These are phyloP conservation scores for Cyrtorhinus lividipennis DNA, from an alignment of 1,140 invertebrate species.

Conservation along the genomic window DNA sequence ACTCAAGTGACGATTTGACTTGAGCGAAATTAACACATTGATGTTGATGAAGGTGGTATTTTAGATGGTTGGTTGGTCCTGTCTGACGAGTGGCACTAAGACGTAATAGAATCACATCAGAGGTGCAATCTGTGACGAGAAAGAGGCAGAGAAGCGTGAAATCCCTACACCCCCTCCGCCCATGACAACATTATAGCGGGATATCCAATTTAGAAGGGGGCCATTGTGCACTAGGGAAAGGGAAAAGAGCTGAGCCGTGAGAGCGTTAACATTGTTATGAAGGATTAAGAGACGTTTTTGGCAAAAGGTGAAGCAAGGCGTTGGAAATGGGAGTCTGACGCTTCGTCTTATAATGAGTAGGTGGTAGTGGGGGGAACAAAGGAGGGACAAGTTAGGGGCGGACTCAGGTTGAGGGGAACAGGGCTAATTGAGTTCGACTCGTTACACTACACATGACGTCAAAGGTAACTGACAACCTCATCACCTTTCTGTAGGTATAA, in stretches of 20 bases:
- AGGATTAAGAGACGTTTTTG: not conserved
- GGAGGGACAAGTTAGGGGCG: not conserved
- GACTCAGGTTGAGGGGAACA: no score
- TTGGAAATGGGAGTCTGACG: not conserved
- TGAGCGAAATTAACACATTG: no score
- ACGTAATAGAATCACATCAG: constrained; percentile 4
- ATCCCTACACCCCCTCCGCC: not conserved
- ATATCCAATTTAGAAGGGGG: not conserved
- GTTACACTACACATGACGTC: not conserved
- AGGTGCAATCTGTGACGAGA: not conserved
- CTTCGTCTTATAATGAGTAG: not conserved
- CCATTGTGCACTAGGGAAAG: not conserved
- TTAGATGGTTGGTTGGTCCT: no score
- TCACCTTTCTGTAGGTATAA: not conserved
- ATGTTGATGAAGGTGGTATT: no score
- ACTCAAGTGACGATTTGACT: no score
- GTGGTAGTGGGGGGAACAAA: not conserved
- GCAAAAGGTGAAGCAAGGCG: not conserved
- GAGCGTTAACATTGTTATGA: not conserved
- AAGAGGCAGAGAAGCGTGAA: not conserved
- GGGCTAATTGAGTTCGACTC: not conserved
- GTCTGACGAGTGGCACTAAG: constrained; percentile 14
- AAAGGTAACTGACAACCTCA: constrained; percentile 8
- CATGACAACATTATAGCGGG: not conserved
- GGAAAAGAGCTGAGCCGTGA: not conserved